Base-by-base conservation (phyloP, 2,797 vertebrate genomes). In the Sciurus vulgaris region DNA sequence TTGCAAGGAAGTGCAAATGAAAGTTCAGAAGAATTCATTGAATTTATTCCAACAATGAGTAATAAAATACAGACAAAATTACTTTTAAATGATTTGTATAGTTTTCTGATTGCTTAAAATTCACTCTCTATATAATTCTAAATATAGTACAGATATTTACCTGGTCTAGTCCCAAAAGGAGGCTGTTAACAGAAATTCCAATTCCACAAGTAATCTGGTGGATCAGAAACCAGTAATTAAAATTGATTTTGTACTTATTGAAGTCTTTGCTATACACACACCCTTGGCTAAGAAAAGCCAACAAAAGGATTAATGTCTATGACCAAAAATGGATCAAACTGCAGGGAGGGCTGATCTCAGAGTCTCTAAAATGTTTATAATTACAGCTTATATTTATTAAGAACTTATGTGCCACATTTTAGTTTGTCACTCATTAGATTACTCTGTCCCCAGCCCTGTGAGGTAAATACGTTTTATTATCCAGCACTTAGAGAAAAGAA, bases 21-120 rank as follows among this genome's bases (percentile, higher is more conserved):
- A 91, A 70, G 54, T 87, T 69, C 74, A 8, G 8, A 91, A 74
- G 51, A 91, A 94, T 78, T 22, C 26, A 73, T 0, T 93, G 14
- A 10, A 86, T 69, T 92, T 73, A 69, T 96, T 94, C 82, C 82
- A 93, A 56, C 49, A 87, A 33, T 38, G 5, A 30, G 30, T 67
- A 85, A 93, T 33, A 83, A 79, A 86, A 88, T 63, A 14, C 5
- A 85, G 14, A 93, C 33, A 76, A 73, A 95, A 95, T 65, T 61
- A 92, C 51, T 79, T 93, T 61, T 59, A 90, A 59, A 95, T 86
- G 65, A 90, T n/a, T 63, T 84, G 26, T 44, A 69, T 86, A 96
- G 33, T 47, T 73, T 83, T 95, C 33, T 14, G 44, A 13, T 72
- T 91, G 87, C 56, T 83, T 78, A 88, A 88, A 95, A 87, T 79